Percentiles rank a stretch among this genome's conserved stretches.
These are phyloP conservation scores for Tipula confusa DNA, from an alignment of 2,888 invertebrate species.

Conservation along the genomic window DNA sequence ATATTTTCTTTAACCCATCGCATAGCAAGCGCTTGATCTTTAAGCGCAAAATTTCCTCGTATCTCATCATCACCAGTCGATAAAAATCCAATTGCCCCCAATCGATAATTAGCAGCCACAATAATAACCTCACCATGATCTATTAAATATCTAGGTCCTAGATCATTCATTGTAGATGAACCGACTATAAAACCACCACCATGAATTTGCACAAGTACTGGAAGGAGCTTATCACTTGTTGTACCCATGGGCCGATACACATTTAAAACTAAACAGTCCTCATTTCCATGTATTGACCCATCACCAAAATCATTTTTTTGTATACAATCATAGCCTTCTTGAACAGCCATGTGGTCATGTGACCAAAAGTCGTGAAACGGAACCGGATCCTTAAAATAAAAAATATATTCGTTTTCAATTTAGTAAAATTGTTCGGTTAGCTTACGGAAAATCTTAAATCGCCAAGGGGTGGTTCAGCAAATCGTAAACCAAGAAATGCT, in stretches of 20 bases:
- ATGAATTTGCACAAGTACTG: slow-evolving; percentile 54
- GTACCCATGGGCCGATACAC: slow-evolving; percentile 49
- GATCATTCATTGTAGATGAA: slow-evolving; percentile 46
- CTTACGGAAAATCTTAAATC: slow-evolving; percentile 59
- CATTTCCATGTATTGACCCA: slow-evolving; percentile 41
- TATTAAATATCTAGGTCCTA: slow-evolving; percentile 55
- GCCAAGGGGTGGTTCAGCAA: slow-evolving; percentile 66
- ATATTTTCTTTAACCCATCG: slow-evolving; percentile 12
- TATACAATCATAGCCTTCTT: slow-evolving; percentile 43
- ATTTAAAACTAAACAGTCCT: slow-evolving; percentile 77
- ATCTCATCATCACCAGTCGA: neutral
- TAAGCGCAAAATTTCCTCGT: slow-evolving; percentile 35
- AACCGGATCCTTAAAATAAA: too few relatives aligned
- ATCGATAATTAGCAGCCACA: slow-evolving; percentile 51
- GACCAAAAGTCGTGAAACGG: slow-evolving; percentile 60
- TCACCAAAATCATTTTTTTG: neutral
- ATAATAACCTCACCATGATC: slow-evolving; percentile 50
- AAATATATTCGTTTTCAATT: too few relatives aligned
- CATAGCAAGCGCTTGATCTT: neutral
- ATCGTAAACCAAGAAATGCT: slow-evolving; percentile 74
- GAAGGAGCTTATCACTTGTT: slow-evolving; percentile 37
- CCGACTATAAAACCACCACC: slow-evolving; percentile 55
- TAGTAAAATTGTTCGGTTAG: too few relatives aligned
- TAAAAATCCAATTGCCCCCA: slow-evolving; percentile 41
- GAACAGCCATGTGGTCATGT: slow-evolving; percentile 16